Percentiles rank a stretch among this genome's conserved stretches.
phyloP scores from a whole-genome alignment of 2,888 invertebrate species.

The Ceramica pisi region DNA sequence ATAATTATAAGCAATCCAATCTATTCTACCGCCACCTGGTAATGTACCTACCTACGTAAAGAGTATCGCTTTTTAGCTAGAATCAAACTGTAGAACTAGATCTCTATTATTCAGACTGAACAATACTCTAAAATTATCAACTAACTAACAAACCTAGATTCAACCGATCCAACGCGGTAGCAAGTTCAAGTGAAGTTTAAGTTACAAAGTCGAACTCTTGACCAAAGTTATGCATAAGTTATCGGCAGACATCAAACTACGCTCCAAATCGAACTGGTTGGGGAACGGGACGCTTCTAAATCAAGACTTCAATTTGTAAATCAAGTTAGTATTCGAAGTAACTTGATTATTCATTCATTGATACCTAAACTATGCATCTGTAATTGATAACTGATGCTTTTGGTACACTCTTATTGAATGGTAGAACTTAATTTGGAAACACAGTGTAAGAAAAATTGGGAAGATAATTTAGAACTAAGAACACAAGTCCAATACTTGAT shows the following conservation, averaged over 20 bases:
- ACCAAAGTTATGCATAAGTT: conserved; percentile 47
- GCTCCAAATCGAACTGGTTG: conserved; percentile 10
- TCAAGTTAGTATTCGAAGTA: conserved; percentile 3
- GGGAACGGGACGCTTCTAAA: conserved; percentile 11
- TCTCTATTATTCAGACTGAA: not conserved
- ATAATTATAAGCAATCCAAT: too few species aligned
- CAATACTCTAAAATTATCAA: not conserved
- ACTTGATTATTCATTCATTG: conserved; percentile 8
- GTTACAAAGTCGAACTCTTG: conserved; percentile 23
- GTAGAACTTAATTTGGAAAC: not conserved
- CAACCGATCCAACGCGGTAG: not conserved
- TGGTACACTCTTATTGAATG: not conserved
- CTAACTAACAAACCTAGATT: conserved; percentile 3
- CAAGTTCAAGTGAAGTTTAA: conserved; percentile 26
- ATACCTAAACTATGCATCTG: not conserved
- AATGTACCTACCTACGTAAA: too few species aligned
- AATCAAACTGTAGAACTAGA: too few species aligned
- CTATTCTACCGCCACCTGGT: too few species aligned
- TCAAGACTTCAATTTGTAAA: conserved; percentile 3
- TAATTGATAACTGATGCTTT: not conserved
- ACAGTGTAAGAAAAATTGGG: not conserved
- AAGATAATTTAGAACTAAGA: too few species aligned
- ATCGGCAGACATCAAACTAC: conserved; percentile 38
- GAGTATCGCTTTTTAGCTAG: too few species aligned
- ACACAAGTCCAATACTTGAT: too few species aligned